Evolutionary conservation across 2,797 vertebrate species (phyloP), one percentile per base, ranked within the genome.

Genomic region (Peromyscus melanophrys): DNA sequence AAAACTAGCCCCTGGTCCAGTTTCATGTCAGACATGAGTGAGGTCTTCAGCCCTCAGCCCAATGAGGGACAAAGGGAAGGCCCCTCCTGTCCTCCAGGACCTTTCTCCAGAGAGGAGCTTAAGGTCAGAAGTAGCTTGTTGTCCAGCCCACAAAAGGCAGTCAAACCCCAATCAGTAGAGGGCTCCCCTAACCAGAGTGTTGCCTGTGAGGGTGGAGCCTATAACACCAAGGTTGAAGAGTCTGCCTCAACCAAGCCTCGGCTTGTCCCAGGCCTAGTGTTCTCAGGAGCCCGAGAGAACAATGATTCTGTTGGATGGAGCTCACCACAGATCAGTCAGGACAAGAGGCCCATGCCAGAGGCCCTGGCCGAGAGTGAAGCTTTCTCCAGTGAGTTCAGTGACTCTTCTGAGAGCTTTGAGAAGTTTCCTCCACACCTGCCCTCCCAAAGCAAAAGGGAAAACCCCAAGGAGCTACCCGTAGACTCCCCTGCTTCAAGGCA

Each of bases 1-100:
- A 99, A 97, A 98, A 99, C 99, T 57, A 99, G 99, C 80, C 99
- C 99, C 29, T 99, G 99, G 99, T 99, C 99, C 97, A 99, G 99
- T 94, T 89, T 99, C 59, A 0, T 99, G 23, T 99, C 99, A 7
- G 99, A 99, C 73, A 97, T 83, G 88, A 97, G 94, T 83, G 96
- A 97, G 25, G 19, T 1, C 77, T 90, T 75, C 78, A 97, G 87
- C 96, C 91, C n/a, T 98, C 98, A 75, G 93, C 86, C 13, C 94
- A 90, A 61, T 96, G 96, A 57, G 31, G 43, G 0, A 63, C 97
- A 88, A 95, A 98, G 0, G 63, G 71, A 94, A 89, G 37, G 27
- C 17, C 31, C 55, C 27, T 95, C 78, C 82, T 89, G 40, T 87
- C 86, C 85, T 90, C 73, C 89, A 59, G 88, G 80, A 29, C 49